Base-by-base conservation (phyloP, 2,888 invertebrate species). In the Caenorhabditis imperialis region DNA sequence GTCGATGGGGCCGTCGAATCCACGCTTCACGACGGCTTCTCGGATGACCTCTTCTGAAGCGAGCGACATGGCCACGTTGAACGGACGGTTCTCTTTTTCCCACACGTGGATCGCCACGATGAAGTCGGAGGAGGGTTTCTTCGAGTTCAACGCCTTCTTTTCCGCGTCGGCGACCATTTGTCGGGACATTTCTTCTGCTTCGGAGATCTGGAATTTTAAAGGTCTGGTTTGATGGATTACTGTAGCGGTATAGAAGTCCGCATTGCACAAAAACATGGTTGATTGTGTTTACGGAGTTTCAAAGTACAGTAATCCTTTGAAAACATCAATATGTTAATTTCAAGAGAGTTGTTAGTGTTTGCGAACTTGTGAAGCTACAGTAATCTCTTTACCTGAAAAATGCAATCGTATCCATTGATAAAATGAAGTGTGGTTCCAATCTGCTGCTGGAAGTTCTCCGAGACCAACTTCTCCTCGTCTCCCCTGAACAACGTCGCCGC, bases 61-160 rank as follows among this genome's bases (percentile, higher is more conserved):
- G 47, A 80, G 62, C 7, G 76, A 76, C n/a, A 81, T 75, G 61
- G 85, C 79, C 2, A 83, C 83, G 67, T 87, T 87, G 78, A 87
- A 87, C 22, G 85, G 79, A 45, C 78, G 75, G 61, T 87, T 88
- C 40, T 88, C 86, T 40, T 79, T 78, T 45, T 82, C 78, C 79
- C 83, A 84, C 14, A 88, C 60, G 67, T 85, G 85, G 16, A 87
- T 79, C 2, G 86, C 65, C 2, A 86, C 78, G n/a, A 88, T 78
- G 42, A 87, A 67, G 33, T 84, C 83, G 4, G 81, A 78, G 1
- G 84, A 83, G 20, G 73, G 72, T 23, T 65, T 65, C 30, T 63
- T 61, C 33, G 42, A 27, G 18, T 45, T 60, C 18, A 61, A 12
- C 30, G 38, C 20, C 40, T 69, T 63, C 38, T 75, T 79, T 44